Percentiles rank a stretch among this genome's conserved stretches.
These are phyloP conservation scores for Aphidius gifuensis DNA, from an alignment of 1,140 invertebrate species.

Conservation along the genomic window DNA sequence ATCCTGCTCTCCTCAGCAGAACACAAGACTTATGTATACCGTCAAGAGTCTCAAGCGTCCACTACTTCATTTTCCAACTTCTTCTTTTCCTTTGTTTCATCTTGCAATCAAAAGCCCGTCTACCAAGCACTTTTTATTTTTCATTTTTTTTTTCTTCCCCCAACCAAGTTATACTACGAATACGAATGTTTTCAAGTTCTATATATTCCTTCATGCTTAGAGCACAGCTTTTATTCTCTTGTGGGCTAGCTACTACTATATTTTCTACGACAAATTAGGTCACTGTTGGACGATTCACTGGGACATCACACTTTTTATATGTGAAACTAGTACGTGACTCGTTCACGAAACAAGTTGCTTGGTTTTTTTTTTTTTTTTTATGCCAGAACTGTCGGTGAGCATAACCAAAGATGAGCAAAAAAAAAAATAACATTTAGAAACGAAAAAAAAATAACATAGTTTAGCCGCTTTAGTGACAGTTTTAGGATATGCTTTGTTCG, in stretches of 20 bases:
- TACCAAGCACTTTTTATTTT: slow-evolving; percentile 25
- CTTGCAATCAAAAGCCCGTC: slow-evolving; percentile 25
- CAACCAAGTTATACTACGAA: background rate
- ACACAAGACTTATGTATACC: slow-evolving; percentile 3
- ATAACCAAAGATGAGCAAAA: too few species aligned
- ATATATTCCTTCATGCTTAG: background rate
- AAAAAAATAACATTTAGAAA: too few species aligned
- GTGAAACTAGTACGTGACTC: background rate
- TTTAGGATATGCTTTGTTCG: too few species aligned
- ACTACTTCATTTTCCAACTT: slow-evolving; percentile 1
- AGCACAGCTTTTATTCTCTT: background rate
- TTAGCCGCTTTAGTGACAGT: too few species aligned
- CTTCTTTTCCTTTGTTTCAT: slow-evolving; percentile 1
- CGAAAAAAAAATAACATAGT: too few species aligned
- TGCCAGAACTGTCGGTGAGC: too few species aligned
- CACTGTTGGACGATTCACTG: slow-evolving; percentile 6
- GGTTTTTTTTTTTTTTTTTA: too few species aligned
- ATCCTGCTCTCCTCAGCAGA: background rate
- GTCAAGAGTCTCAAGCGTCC: slow-evolving; percentile 14
- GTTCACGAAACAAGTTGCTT: too few species aligned
- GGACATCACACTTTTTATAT: background rate
- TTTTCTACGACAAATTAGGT: slow-evolving; percentile 5
- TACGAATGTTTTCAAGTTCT: slow-evolving; percentile 6
- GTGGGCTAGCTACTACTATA: too few species aligned
- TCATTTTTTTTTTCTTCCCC: too few species aligned